A percentile compares a stretch with the other conserved stretches of the same genome.
These are phyloP conservation scores for Centroberyx gerrardi DNA, from an alignment of 2,797 vertebrate species.

Conservation along the genomic window DNA sequence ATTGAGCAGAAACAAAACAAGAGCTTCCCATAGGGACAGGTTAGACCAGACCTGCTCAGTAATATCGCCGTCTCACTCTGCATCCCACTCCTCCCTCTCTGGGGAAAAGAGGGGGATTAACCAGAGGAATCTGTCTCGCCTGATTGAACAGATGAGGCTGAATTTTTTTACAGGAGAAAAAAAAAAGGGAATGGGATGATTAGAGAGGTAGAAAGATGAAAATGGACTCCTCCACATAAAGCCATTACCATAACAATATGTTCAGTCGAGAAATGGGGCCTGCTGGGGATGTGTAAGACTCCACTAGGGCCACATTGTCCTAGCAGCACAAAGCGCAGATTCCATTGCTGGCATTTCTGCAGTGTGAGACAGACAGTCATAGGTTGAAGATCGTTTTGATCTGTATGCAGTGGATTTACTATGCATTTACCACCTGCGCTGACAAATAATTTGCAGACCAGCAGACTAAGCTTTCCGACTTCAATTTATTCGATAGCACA, in stretches of 20 bases:
- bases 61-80: slow-evolving; percentile 46
- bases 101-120: slow-evolving; percentile 62
- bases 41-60: slow-evolving; percentile 50
- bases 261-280: slow-evolving; percentile 40
- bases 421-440: slow-evolving; percentile 29
- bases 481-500: slow-evolving; percentile 17
- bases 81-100: slow-evolving; percentile 27
- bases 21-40: slow-evolving; percentile 47
- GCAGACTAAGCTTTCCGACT: slow-evolving; percentile 25
- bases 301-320: slow-evolving; percentile 40
- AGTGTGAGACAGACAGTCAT: background rate
- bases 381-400: slow-evolving; percentile 21
- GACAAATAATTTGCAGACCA: slow-evolving; percentile 26
- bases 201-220: slow-evolving; percentile 65
- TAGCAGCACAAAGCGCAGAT: slow-evolving; percentile 30
- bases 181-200: slow-evolving; percentile 61
- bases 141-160: slow-evolving; percentile 71
- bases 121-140: slow-evolving; percentile 65
- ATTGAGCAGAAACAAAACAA: slow-evolving; percentile 56
- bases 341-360: slow-evolving; percentile 1
- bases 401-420: slow-evolving; percentile 22
- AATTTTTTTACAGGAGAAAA: background rate
- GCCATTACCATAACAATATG: slow-evolving; percentile 72
- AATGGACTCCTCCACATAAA: slow-evolving; percentile 62
- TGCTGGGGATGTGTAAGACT: slow-evolving; percentile 42